Evolutionary conservation across 2,888 invertebrate species (phyloP), one percentile per base, ranked within the genome.

Genomic region (Melinaea marsaeus): DNA sequence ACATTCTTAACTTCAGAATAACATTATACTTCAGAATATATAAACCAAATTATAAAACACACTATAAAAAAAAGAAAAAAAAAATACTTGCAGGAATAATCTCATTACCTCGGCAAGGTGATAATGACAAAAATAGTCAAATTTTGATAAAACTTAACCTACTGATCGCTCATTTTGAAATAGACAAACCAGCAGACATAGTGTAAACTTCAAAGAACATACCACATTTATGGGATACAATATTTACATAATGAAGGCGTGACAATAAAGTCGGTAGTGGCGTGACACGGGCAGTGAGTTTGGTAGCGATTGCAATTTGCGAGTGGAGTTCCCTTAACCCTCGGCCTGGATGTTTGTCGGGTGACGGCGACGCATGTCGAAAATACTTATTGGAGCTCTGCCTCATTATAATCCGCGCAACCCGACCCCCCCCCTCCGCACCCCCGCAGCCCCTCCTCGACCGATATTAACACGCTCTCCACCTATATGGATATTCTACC

Each of bases 321-420:
- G 71, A 42, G 37, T 37, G 37, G 72, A 66, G 67, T 72, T 79
- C 81, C 83, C 81, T 84, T 81, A 84, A 81, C 86, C 85, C 84
- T 77, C 78, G 80, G 70, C 69, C 75, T 71, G 75, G 86, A 86
- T 88, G 88, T 88, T 89, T 88, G 89, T 77, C 85, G 90, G 88
- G 89, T 83, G 90, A 85, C 85, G 86, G 85, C 86, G 81, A 88
- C 88, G 90, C 90, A 90, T 90, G 90, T 89, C 89, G 86, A 89
- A 88, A 89, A 90, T 90, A 86, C 90, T 90, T 90, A 88, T 87
- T 87, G 88, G 88, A 89, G 88, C 83, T 79, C 83, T 80, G 80
- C 84, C 88, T 90, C 90, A 90, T 90, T 90, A 90, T 88, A 88
- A 88, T 87, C 88, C 87, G 82, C 78, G 81, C 85, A 81, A 76